Evolutionary conservation across 2,797 vertebrate genomes (phyloP), one percentile per base, ranked within the genome.

Genomic region (Catostomus latipinnis): DNA sequence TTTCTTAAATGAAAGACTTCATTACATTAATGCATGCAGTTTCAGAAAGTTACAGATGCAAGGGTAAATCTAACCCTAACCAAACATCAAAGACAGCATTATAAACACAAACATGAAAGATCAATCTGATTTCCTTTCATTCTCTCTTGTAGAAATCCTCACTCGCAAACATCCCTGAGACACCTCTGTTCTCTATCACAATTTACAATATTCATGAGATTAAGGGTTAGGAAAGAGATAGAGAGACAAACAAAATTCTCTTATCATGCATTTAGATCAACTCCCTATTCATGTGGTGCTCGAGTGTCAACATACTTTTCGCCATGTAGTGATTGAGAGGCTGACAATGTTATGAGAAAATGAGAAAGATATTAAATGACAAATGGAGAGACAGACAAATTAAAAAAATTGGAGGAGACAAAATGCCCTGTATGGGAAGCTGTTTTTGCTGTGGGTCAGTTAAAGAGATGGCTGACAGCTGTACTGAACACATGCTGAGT

Each of bases 201-300:
- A 77, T 18, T 18, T 18, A 18, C 16, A 18, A 18, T 18, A 81
- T 82, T 82, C 76, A 83, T 80, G 73, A 80, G 65, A 49, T n/a
- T 43, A 34, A 13, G 43, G 34, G 34, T 34, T 34, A 34, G 34
- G 34, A 34, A 34, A 34, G n/a, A 10, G 34, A 34, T 34, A 34
- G 34, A 34, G 34, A 34, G 34, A 34, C 34, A 34, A 34, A 34
- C 34, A 34, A 34, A 34, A 34, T 34, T 34, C 34, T 34, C 34
- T 34, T 34, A 34, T 34, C 34, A 34, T 34, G 34, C 34, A 34
- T 34, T 34, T 34, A 34, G 34, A 34, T 34, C 34, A 34, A 34
- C 34, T 34, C 34, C 34, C 34, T 34, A 34, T 34, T 34, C 34
- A 34, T 34, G 34, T 34, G 34, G 34, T 34, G 34, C 34, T 34